Conservation (phyloP, 2,113 vertebrate genomes). For the Poecile atricapillus region DNA sequence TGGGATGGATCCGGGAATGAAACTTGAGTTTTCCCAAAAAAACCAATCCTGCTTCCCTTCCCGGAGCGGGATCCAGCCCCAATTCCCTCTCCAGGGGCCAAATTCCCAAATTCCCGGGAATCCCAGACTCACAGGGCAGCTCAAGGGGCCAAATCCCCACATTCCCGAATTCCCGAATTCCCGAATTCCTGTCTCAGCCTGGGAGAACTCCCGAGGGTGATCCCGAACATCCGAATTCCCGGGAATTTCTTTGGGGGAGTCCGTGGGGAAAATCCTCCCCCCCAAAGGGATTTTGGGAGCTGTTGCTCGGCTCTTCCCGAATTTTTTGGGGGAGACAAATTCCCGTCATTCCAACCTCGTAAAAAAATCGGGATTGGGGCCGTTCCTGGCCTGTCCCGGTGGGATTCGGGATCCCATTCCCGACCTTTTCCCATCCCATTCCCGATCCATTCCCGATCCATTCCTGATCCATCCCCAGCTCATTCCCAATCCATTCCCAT, state of each 20-base stretch:
- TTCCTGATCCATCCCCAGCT: no score
- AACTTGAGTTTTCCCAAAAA: background rate
- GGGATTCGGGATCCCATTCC: background rate
- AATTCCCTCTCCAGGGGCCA: background rate
- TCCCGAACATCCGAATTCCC: background rate
- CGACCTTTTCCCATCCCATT: background rate
- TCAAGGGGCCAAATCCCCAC: background rate
- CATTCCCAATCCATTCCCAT: no score
- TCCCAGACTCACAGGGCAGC: background rate
- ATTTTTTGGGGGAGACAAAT: background rate
- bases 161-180: no score
- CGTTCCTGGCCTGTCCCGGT: background rate
- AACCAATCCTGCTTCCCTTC: background rate
- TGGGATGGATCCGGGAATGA: background rate
- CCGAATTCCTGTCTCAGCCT: background rate
- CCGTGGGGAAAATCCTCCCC: no score
- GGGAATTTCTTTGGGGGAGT: background rate
- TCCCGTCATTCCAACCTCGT: rapidly evolving
- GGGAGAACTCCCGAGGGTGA: background rate
- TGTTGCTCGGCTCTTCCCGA: background rate
- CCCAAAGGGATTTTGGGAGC: background rate
- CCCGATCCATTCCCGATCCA: no score
- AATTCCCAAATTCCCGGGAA: background rate
- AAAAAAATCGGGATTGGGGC: background rate
- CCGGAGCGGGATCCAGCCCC: rapidly evolving